Base-by-base conservation (phyloP, 2,113 vertebrate species). In the Malaclemys terrapin region DNA sequence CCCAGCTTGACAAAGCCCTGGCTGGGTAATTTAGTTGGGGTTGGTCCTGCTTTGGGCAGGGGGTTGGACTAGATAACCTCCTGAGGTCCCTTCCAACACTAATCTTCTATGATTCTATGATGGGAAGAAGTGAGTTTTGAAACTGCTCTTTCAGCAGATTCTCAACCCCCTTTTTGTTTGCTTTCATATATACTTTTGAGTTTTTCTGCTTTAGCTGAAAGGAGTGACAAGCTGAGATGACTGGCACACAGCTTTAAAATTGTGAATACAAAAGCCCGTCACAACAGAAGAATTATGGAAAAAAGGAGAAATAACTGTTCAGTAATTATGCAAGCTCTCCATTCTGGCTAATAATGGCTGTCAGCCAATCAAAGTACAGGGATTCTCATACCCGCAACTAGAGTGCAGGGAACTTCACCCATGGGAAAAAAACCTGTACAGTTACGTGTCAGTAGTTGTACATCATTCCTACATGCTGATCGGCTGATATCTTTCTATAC, bases 281-380 rank as follows among this genome's bases (percentile, higher is more conserved):
- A 88, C 87, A 86, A 91, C 25, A 93, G 78, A 72, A 95, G 29
- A 53, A 54, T 8, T 91, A 78, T 75, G 52, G 80, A 91, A 27
- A 91, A 82, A 53, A 89, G 78, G 80, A 45, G 35, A 92, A 94
- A 57, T 88, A 93, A 62, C 50, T 82, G 78, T 83, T 80, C 78
- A 81, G 14, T 81, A 78, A 78, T 94, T 93, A 84, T 54, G 65
- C 47, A 69, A 52, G 89, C 84, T n/a, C 93, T 86, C 53, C 84
- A 84, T 89, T 85, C 85, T 91, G 38, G 50, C 76, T 95, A 9
- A 35, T 47, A 0, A 10, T 88, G 85, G 38, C 93, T 95, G 56
- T 29, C 80, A 92, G 89, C 84, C 91, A 94, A 9, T 19, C 22
- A 8, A 69, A 84, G 80, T 53, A 50, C 62, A 86, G 25, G 25